Base-by-base conservation (phyloP, 2,797 vertebrate genomes). In the Zalophus californianus region DNA sequence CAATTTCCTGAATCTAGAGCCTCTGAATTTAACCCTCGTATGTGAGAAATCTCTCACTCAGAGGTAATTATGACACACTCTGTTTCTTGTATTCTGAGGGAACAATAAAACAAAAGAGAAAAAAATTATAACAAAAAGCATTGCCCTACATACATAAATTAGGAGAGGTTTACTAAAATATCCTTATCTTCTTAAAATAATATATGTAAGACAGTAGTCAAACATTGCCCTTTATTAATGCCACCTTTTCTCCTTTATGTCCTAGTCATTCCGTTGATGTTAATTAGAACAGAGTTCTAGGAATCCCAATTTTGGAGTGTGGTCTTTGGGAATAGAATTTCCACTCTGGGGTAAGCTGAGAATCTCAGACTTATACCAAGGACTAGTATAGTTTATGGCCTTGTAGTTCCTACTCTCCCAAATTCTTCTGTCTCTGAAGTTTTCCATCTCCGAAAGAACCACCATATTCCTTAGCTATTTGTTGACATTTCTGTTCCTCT, bases 341-440 rank as follows among this genome's bases (percentile, higher is more conserved):
- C 25, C 21, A 77, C 25, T 52, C 11, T 70, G 9, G 79, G 0
- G 2, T 18, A 38, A 93, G 75, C 25, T 84, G 20, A 95, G 75
- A 75, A 80, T 93, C 86, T 83, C 23, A 48, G 25, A 70, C 11
- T 79, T 80, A 21, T 1, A n/a, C 14, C 23, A 48, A 86, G 25
- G 35, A 44, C 35, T 73, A 58, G 9, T 60, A n/a, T 77, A 73
- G 32, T 58, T 79, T 70, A 50, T 20, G 18, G 38, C 1, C 2
- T 86, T 79, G 7, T 0, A 38, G 92, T 94, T 83, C 11, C 27
- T 73, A 1, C 13, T 92, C 38, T 88, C 35, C 29, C 72, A 41
- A 66, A 96, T 72, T 62, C 62, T 95, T 94, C 35, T 78, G 11
- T 86, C 21, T 44, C 27, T 77, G 20, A 91, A 83, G 50, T 56